These are phyloP conservation scores for Campoplex nolae DNA, from an alignment of 2,888 invertebrate genomes.

Conservation along the genomic window DNA sequence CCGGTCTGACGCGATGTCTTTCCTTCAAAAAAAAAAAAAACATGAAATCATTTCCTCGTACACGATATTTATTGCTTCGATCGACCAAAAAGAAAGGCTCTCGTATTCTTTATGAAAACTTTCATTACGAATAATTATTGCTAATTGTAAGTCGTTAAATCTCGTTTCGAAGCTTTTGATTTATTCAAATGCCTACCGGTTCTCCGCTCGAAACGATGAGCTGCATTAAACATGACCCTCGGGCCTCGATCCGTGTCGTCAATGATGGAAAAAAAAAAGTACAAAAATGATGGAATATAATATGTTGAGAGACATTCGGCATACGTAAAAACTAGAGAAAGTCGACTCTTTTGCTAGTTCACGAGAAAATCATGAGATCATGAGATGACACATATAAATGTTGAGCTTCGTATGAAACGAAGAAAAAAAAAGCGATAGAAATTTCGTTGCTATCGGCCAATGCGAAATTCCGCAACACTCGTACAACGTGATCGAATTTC, in stretches of 20 bases:
- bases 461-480: background rate
- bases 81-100: background rate
- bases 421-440: background rate
- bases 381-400: background rate
- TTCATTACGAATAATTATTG: background rate
- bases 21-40: background rate
- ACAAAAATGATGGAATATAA: background rate
- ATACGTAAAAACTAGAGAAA: background rate
- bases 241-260: background rate
- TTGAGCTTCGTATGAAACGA: background rate
- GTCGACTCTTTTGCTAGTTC: too few relatives aligned
- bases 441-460: background rate
- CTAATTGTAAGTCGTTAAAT: background rate
- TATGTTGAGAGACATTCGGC: background rate
- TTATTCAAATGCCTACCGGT: constrained; percentile 18
- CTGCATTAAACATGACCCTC: constrained; percentile 13
- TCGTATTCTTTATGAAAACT: background rate
- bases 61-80: background rate
- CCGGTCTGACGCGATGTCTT: background rate
- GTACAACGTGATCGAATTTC: background rate
- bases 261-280: background rate
- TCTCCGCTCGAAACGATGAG: background rate
- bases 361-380: too few relatives aligned
- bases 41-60: background rate
- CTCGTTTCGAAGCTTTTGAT: background rate